Percentiles rank a stretch among this genome's conserved stretches.
Evolutionary conservation across 1,140 invertebrate genomes (phyloP).

Genomic region (Pantala flavescens): DNA sequence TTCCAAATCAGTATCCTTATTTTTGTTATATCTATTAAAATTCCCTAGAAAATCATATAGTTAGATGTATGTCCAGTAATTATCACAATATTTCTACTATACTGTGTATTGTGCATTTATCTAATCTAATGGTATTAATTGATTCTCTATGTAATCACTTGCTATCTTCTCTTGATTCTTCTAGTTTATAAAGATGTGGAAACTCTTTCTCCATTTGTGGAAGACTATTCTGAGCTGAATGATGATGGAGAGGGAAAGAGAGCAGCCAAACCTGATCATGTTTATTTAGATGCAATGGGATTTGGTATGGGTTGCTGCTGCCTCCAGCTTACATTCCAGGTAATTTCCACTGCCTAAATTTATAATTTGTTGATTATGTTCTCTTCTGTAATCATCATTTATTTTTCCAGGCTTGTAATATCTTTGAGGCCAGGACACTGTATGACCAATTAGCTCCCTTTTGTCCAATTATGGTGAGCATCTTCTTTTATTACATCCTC

Average conservation of each 20-base stretch:
- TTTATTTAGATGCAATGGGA: slow-evolving; percentile 98
- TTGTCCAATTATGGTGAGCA: slow-evolving; percentile 88
- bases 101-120: no score
- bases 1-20: neutral
- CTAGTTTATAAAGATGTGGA: slow-evolving; percentile 84
- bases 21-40: no score
- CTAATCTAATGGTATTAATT: no score
- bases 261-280: slow-evolving; percentile 67
- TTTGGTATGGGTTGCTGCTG: slow-evolving; percentile 99
- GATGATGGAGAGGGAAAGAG: slow-evolving; percentile 59
- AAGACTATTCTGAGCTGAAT: slow-evolving; percentile 50
- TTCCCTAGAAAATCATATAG: no score
- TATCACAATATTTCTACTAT: no score
- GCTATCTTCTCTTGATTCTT: slow-evolving; percentile 24
- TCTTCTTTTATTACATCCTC: neutral
- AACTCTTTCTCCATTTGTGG: slow-evolving; percentile 57
- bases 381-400: slow-evolving; percentile 15
- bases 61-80: no score
- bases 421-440: slow-evolving; percentile 84
- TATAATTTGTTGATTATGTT: neutral
- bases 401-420: slow-evolving; percentile 81
- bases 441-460: slow-evolving; percentile 97
- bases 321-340: slow-evolving; percentile 80
- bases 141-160: no score
- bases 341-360: slow-evolving; percentile 11